phyloP scores from a whole-genome alignment of 2,888 invertebrate genomes.

The Brachypterus glaber region DNA sequence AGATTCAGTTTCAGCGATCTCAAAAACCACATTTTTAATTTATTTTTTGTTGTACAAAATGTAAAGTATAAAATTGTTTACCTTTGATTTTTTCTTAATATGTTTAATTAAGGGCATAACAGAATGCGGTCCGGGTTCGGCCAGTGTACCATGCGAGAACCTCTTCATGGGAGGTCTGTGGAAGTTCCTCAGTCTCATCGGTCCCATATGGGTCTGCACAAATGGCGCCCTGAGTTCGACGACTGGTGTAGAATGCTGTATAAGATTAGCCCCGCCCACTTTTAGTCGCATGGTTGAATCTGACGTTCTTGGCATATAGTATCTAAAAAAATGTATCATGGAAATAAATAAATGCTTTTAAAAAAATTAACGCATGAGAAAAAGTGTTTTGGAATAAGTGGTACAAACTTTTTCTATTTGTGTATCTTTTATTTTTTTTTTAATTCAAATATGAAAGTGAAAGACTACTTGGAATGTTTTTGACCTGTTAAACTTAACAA shows the following conservation, averaged over 20 bases:
- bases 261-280: constrained; percentile 82
- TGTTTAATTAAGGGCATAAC: constrained; percentile 81
- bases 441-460: no score
- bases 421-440: no score
- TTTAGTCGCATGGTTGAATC: constrained; percentile 69
- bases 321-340: constrained; percentile 48
- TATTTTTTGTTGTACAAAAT: no score
- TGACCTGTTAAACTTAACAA: no score
- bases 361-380: no score
- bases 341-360: neutral
- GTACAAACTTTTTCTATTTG: neutral
- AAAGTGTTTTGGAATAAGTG: no score
- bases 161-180: constrained; percentile 86
- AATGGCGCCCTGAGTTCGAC: constrained; percentile 91
- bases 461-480: no score
- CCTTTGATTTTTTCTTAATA: constrained; percentile 85
- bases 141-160: constrained; percentile 72
- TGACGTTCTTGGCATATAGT: constrained; percentile 83
- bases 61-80: constrained; percentile 28
- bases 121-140: constrained; percentile 64
- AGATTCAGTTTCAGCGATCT: no score
- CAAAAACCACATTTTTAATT: no score
- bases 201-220: constrained; percentile 89
- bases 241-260: constrained; percentile 96
- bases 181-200: constrained; percentile 77